Evolutionary conservation across 2,113 vertebrate species (phyloP).

Genomic region (Thamnaconus septentrionalis): DNA sequence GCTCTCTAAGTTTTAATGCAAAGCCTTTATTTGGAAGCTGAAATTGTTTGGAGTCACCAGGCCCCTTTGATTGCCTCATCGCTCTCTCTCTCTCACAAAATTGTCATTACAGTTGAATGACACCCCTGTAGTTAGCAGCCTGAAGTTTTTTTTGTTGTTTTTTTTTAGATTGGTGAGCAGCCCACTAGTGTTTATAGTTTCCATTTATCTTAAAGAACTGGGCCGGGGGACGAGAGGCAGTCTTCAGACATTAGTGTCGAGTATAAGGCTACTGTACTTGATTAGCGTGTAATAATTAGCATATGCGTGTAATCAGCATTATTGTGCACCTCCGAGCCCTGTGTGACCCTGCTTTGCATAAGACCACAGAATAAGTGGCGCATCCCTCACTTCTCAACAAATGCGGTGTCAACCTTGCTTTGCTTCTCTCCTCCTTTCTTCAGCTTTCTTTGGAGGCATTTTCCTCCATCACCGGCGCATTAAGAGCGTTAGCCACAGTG

Average conservation of each 20-base stretch:
- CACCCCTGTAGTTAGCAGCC: slow-evolving; percentile 64
- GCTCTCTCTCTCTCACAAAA: slow-evolving; percentile 36
- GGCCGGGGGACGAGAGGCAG: slow-evolving; percentile 51
- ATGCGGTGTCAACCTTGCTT: slow-evolving; percentile 72
- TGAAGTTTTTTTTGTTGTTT: neutral
- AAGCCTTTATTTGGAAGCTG: slow-evolving; percentile 5
- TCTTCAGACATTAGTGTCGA: slow-evolving; percentile 70
- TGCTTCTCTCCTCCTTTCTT: slow-evolving; percentile 62
- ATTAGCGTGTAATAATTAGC: slow-evolving; percentile 85
- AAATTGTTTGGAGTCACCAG: slow-evolving; percentile 16
- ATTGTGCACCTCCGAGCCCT: slow-evolving; percentile 78
- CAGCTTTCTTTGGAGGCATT: slow-evolving; percentile 56
- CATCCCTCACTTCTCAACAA: slow-evolving; percentile 73
- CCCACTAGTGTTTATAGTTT: slow-evolving; percentile 69
- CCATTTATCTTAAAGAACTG: slow-evolving; percentile 59
- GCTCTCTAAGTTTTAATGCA: neutral
- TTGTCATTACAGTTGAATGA: slow-evolving; percentile 65
- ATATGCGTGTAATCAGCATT: slow-evolving; percentile 86
- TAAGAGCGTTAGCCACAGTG: slow-evolving; percentile 36
- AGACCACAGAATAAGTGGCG: slow-evolving; percentile 72
- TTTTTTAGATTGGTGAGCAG: slow-evolving; percentile 40
- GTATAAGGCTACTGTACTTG: slow-evolving; percentile 82
- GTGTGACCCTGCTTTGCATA: slow-evolving; percentile 83
- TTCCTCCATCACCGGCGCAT: slow-evolving; percentile 45
- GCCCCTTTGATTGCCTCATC: slow-evolving; percentile 44